Evolutionary conservation across 2,797 vertebrate genomes (phyloP).

Genomic region (Falco peregrinus): DNA sequence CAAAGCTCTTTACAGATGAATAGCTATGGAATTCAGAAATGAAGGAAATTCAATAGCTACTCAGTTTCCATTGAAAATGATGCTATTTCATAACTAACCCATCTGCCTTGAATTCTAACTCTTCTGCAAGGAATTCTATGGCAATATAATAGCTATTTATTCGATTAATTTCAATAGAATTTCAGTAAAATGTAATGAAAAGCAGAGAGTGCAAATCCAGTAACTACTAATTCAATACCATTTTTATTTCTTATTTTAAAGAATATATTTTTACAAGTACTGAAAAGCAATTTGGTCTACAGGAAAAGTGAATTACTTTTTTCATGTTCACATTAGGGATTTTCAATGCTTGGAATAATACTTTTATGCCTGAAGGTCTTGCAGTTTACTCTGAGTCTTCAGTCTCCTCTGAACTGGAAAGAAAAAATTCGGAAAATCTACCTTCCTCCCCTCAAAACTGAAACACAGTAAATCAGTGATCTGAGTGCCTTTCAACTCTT

Average conservation of each 20-base stretch:
- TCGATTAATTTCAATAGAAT: slow-evolving; percentile 32
- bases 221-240: not conserved
- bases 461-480: not conserved
- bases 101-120: slow-evolving; percentile 33
- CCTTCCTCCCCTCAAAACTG: not conserved
- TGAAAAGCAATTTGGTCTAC: slow-evolving; percentile 2
- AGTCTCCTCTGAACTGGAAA: not conserved
- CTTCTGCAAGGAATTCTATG: slow-evolving; percentile 23
- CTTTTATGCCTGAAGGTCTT: not conserved
- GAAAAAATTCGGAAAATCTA: not conserved
- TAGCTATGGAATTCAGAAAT: slow-evolving; percentile 14
- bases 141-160: slow-evolving; percentile 28
- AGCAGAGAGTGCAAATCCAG: not conserved
- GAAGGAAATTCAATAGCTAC: slow-evolving; percentile 43
- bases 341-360: not conserved
- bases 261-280: not conserved
- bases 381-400: not conserved
- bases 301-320: not conserved
- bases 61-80: slow-evolving; percentile 26
- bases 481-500: not conserved
- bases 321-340: not conserved
- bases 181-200: slow-evolving; percentile 16
- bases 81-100: slow-evolving; percentile 24
- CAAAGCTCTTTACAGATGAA: not conserved
- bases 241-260: slow-evolving; percentile 6